A percentile compares a stretch with the other conserved stretches of the same genome.
Conservation (phyloP, 2,888 invertebrate species). For the Chironomus tentans region DNA sequence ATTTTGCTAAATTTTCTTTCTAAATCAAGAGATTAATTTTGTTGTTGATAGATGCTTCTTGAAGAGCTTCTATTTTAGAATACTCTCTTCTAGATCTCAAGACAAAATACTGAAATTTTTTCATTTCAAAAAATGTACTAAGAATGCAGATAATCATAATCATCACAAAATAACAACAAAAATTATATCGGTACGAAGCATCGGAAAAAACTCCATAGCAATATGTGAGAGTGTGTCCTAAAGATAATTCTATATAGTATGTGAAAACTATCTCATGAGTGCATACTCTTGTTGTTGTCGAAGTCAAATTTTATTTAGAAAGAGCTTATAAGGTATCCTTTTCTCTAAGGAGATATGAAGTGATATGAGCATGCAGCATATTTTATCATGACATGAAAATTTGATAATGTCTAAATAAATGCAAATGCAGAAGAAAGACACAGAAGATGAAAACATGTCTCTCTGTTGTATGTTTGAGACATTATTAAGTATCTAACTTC, state of each 20-base stretch:
- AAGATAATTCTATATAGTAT: background rate
- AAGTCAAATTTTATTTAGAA: background rate
- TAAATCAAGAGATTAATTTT: no score
- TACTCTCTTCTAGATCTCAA: background rate
- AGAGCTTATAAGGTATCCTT: background rate
- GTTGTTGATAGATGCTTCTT: no score
- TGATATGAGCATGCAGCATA: background rate
- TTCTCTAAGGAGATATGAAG: no score
- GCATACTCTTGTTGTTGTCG: background rate
- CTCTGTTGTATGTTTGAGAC: background rate
- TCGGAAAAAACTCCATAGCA: no score
- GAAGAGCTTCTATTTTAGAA: background rate
- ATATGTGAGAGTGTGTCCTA: background rate
- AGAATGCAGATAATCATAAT: no score
- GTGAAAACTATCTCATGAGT: constrained; percentile 6
- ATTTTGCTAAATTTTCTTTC: no score
- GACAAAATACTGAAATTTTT: background rate
- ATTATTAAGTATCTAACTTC: background rate
- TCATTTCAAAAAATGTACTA: no score
- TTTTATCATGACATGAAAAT: background rate
- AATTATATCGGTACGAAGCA: no score
- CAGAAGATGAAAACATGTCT: background rate
- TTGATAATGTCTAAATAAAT: background rate
- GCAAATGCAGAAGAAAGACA: background rate
- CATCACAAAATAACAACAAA: no score